Evolutionary conservation across 2,888 invertebrate species (phyloP).

Genomic region (Pedicia rivosa): DNA sequence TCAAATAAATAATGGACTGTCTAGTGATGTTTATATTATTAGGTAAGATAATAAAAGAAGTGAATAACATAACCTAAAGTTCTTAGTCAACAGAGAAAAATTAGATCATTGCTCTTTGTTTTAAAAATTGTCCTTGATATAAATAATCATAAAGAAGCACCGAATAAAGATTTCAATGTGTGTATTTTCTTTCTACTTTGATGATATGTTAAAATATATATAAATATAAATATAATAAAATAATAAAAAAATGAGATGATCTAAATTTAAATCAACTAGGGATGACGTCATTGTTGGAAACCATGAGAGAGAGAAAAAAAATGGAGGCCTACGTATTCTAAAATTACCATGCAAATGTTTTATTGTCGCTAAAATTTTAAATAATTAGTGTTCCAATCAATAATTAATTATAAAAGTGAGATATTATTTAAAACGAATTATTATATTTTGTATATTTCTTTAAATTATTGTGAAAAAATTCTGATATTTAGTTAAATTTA

Average conservation of each 20-base stretch:
- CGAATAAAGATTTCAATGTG: conserved; percentile 2
- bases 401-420: not conserved
- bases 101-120: too few species aligned
- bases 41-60: too few species aligned
- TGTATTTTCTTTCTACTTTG: not conserved
- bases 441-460: too few species aligned
- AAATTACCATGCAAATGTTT: conserved; percentile 6
- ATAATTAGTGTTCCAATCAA: not conserved
- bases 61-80: too few species aligned
- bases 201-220: not conserved
- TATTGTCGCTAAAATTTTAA: too few species aligned
- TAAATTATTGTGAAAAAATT: not conserved
- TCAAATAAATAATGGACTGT: too few species aligned
- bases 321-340: conserved; percentile 6
- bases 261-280: not conserved
- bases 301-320: conserved; percentile 4
- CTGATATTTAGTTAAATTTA: not conserved
- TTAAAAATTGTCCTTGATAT: too few species aligned
- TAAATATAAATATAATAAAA: not conserved
- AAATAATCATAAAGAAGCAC: too few species aligned
- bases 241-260: not conserved
- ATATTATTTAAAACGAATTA: too few species aligned
- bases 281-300: too few species aligned
- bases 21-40: too few species aligned
- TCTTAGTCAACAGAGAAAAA: too few species aligned